Base-by-base conservation (phyloP, 2,113 vertebrate species). In the Chlorodrepanis virens region DNA sequence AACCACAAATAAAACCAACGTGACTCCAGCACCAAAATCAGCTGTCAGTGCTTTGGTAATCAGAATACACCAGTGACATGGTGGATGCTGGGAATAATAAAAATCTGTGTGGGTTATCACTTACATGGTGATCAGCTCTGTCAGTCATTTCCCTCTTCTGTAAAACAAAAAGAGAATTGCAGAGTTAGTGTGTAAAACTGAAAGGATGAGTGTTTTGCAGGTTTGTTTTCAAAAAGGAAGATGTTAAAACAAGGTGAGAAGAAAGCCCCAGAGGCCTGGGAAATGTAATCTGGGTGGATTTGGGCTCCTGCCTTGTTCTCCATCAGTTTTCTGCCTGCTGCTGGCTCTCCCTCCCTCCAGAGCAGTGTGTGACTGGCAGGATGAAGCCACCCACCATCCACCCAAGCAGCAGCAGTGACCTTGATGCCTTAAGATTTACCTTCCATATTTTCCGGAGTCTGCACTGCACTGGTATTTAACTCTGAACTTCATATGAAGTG, bases 101-200 rank as follows among this genome's bases (percentile, higher is more conserved):
- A 52, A 65, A 25, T 12, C 52, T 3, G 20, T 8, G 11, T 1
- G 4, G 40, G 39, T 8, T 8, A 2, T 61, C 47, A 29, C 94
- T 96, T 85, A 56, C 33, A 0, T 56, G 83, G 49, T 14, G 68
- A 7, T 77, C 29, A 12, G 85, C 59, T 83, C 84, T 61, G 53
- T 97, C 95, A 97, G 20, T 96, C 86, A 5, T 86, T 77, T 77
- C 47, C 95, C 80, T 97, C 97, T 57, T 97, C 97, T 97, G 96
- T 18, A 86, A 97, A 92, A 91, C 57, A 96, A 91, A 89, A 69
- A 31, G 53, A 74, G 21, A 86, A 70, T 54, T 3, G 12, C 4
- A 2, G 35, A 11, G 54, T 96, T 75, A 92, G 9, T 8, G 2
- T 28, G 13, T 8, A 12, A 68, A 54, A 14, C 8, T 25, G 9